Base-by-base conservation (phyloP, 2,888 invertebrate genomes). In the Lasius platythorax region DNA sequence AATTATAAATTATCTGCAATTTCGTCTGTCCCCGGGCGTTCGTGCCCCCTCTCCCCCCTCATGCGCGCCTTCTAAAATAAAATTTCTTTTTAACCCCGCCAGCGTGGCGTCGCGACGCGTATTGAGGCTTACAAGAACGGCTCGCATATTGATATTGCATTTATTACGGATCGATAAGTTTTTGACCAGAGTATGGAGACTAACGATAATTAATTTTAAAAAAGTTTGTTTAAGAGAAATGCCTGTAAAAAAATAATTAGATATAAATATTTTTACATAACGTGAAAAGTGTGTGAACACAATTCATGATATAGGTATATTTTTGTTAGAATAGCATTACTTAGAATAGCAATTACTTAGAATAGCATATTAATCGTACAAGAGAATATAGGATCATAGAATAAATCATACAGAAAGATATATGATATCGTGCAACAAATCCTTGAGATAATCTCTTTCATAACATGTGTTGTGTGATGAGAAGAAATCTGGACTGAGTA, bases 1-100 rank as follows among this genome's bases (percentile, higher is more conserved):
- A 90, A 91, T 92, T 92, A 89, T 87, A 87, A 91, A 91, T 91
- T 90, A 92, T 88, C 87, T 87, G 88, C 87, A 90, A 92, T 91
- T 91, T 87, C 85, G 87, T 87, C 85, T 85, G 67, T 84, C 74
- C 84, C 76, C 74, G 81, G 50, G 67, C 82, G 68, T 88, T 87
- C 88, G 85, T 82, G 4, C 15, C 46, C 15, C 2, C 50, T 0
- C 18, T n/a, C n/a, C 8, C 1, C 50, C 18, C 63, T 61, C 73
- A 61, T 50, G 74, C 43, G 75, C 63, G 43, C 58, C 64, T 40
- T 64, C 28, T 5, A 74, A 73, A 66, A 68, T 8, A 68, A 72
- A 30, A 81, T 73, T 73, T 37, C 61, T 12, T n/a, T 81, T 81
- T 61, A 61, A 73, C 33, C 37, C 61, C 70, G 68, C 11, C 61